Conservation (phyloP, 2,888 invertebrate species). For the Balanococcus diminutus region DNA sequence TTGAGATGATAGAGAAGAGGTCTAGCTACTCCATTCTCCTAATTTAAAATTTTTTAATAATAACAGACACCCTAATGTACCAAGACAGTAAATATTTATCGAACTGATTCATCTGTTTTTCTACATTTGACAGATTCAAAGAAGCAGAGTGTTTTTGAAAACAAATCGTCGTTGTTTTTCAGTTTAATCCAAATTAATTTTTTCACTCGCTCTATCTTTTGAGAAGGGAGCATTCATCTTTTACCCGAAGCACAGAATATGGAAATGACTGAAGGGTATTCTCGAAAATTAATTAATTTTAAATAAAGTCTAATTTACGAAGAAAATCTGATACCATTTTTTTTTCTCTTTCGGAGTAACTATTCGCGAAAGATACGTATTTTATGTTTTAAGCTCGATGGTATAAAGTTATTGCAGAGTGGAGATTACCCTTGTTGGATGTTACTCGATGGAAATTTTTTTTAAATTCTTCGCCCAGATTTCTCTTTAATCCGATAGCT, state of each 20-base stretch:
- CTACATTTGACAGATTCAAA: not conserved
- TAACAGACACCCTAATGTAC: too few species aligned
- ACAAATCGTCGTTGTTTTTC: not conserved
- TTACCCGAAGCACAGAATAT: not conserved
- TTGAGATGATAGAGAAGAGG: too few species aligned
- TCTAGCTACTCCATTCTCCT: too few species aligned
- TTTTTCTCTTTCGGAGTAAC: not conserved
- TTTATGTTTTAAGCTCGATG: not conserved
- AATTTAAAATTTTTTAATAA: too few species aligned
- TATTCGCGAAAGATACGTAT: not conserved
- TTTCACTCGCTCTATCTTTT: not conserved
- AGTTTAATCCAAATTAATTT: not conserved
- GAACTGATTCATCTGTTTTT: not conserved
- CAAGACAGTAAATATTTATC: too few species aligned
- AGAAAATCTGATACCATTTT: constrained; percentile 12
- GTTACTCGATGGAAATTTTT: not conserved
- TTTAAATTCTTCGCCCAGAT: not conserved
- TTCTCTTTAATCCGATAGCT: not conserved
- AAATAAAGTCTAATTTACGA: constrained; percentile 18
- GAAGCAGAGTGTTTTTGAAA: not conserved
- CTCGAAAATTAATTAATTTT: constrained; percentile 15
- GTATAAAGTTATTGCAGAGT: constrained; percentile 19
- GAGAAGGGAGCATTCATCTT: not conserved
- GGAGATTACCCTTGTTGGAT: constrained; percentile 24
- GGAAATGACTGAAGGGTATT: constrained; percentile 9